Percentiles rank a stretch among this genome's conserved stretches.
phyloP scores from a whole-genome alignment of 2,797 vertebrate species.

The Decapterus maruadsi region DNA sequence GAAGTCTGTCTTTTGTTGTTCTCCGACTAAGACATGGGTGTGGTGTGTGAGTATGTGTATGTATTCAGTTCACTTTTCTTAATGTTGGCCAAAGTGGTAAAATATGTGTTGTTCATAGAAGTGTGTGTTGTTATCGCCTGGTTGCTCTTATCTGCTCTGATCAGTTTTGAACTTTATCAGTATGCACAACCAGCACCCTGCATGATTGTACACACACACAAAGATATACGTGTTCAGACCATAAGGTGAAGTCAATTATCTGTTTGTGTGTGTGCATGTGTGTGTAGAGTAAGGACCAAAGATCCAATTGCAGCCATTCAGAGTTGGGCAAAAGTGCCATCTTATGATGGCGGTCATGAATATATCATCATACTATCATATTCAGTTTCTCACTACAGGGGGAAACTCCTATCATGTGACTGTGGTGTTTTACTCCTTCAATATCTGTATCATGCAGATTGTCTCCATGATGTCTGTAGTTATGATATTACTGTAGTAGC shows the following conservation, averaged over 20 bases:
- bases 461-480: not conserved
- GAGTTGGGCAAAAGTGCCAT: not conserved
- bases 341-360: not conserved
- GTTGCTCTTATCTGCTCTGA: conserved; percentile 87
- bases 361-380: not conserved
- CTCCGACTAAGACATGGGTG: conserved; percentile 62
- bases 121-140: conserved; percentile 77
- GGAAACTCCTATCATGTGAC: not conserved
- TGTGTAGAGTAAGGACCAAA: conserved; percentile 16
- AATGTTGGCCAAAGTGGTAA: conserved; percentile 57
- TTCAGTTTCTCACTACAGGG: not conserved
- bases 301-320: conserved; percentile 6
- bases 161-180: conserved; percentile 88
- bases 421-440: not conserved
- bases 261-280: not conserved
- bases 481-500: too few species aligned
- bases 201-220: conserved; percentile 50
- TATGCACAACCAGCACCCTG: conserved; percentile 90
- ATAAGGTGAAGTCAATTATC: conserved; percentile 47
- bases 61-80: conserved; percentile 34
- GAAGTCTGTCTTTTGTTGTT: conserved; percentile 86
- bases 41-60: conserved; percentile 26
- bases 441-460: not conserved
- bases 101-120: conserved; percentile 40
- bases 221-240: conserved; percentile 42